Evolutionary conservation across 2,797 vertebrate genomes (phyloP), one percentile per base, ranked within the genome.

Genomic region (Petrocephalus sullivani): DNA sequence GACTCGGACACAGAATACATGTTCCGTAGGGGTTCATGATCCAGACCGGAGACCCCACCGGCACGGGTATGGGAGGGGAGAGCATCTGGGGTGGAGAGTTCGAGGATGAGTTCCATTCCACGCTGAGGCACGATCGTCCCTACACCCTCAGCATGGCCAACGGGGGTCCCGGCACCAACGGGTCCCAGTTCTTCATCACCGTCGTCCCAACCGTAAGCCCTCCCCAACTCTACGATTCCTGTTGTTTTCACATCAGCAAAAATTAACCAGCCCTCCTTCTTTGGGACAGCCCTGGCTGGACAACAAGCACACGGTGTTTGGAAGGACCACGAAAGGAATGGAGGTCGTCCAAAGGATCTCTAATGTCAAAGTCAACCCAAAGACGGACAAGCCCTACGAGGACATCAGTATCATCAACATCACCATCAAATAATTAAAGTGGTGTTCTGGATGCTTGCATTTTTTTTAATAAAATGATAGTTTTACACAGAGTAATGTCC

Each of bases 51-150:
- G 98, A 99, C 92, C 98, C 98, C 88, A 99, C 98, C 2, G 98
- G 98, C 8, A 99, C 98, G 3, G 98, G 98, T 75, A 99, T 99
- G 98, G 98, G 98, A 83, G 98, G 98, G 84, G 98, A 99, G 95
- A 99, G 98, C 93, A 99, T 99, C 93, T 99, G 98, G 98, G 98
- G 98, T 78, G 97, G 97, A 88, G 98, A 99, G 93, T 99, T 99
- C 91, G 98, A 99, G 95, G 98, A 99, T 0, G 98, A 99, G 92
- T 99, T 99, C 92, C 98, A 99, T 78, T 95, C 97, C 90, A 99
- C 98, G 1, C 95, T 99, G 92, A 95, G 98, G 90, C 98, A 99
- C 75, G 98, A 99, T 93, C 97, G 98, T 61, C 98, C 98, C 0
- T 99, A 99, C 92, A 99, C 98, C 0, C 97, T 99, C 41, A 99